Percentiles rank a stretch among this genome's conserved stretches.
These are phyloP conservation scores for Therioaphis trifolii DNA, from an alignment of 2,888 invertebrate species.

Conservation along the genomic window DNA sequence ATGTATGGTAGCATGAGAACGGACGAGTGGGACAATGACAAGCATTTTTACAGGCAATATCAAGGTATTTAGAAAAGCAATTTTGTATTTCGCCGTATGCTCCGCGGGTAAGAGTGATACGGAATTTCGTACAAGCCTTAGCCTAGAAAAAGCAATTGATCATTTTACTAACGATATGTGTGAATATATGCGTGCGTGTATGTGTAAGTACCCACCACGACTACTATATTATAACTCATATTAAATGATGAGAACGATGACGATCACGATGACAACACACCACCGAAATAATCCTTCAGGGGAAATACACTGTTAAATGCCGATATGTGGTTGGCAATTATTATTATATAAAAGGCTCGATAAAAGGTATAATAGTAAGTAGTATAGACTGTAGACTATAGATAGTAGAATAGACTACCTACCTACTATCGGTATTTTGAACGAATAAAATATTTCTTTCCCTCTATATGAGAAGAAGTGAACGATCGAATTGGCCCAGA, in stretches of 20 bases:
- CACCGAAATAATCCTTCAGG: no score
- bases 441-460: constrained; percentile 12
- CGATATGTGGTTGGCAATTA: constrained; percentile 27
- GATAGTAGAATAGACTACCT: neutral
- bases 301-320: neutral
- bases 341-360: constrained; percentile 20
- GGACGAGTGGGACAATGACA: constrained; percentile 21
- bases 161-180: constrained; percentile 22
- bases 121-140: constrained; percentile 37
- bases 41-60: constrained; percentile 20
- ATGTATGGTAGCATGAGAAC: constrained; percentile 6
- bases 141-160: constrained; percentile 44
- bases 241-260: no score
- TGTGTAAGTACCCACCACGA: no score
- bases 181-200: neutral
- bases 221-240: no score
- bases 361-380: no score
- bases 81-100: neutral
- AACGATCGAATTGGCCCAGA: neutral
- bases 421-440: constrained; percentile 21
- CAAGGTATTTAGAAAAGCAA: constrained; percentile 50
- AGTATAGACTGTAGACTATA: neutral
- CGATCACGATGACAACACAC: no score
- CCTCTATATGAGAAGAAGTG: neutral
- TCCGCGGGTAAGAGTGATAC: neutral